Conservation (phyloP, 2,113 vertebrate species). For the Amblyornis subalaris region DNA sequence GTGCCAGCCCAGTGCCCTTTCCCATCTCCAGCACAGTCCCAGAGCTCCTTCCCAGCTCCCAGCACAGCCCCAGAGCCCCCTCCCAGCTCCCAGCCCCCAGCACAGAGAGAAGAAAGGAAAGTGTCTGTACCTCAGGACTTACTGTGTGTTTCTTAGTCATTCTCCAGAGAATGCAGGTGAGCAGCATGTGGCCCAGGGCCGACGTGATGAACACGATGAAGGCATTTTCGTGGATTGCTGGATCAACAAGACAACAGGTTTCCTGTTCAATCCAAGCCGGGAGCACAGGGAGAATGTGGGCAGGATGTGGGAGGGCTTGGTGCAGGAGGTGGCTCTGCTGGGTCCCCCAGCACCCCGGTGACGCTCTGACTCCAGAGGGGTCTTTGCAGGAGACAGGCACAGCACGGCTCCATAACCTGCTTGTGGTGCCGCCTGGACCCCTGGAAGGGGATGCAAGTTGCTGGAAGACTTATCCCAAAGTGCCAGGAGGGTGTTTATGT, state of each 20-base stretch:
- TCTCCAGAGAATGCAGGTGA: conserved; percentile 87
- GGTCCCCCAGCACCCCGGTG: fast-evolving
- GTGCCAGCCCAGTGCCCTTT: not conserved
- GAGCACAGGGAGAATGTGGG: fast-evolving
- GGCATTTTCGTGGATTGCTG: conserved; percentile 85
- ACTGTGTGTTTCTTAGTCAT: conserved; percentile 79
- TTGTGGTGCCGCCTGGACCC: not conserved
- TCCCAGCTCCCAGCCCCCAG: not conserved
- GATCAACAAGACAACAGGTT: not conserved
- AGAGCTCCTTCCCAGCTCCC: not conserved
- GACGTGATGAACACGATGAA: conserved; percentile 84
- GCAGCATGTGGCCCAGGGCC: conserved; percentile 87
- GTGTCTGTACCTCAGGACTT: conserved; percentile 81
- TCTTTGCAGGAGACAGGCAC: not conserved
- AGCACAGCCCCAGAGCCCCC: not conserved
- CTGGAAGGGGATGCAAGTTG: not conserved
- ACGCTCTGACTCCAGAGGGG: not conserved
- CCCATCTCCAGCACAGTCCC: not conserved
- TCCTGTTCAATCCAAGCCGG: not conserved
- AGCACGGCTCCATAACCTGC: fast-evolving
- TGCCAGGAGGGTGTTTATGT: not conserved
- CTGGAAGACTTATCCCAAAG: not conserved
- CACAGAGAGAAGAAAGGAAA: not conserved
- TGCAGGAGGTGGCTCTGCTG: not conserved
- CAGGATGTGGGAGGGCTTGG: not conserved